These are phyloP conservation scores for Melipona beecheii DNA, from an alignment of 2,888 invertebrate species.

Conservation along the genomic window DNA sequence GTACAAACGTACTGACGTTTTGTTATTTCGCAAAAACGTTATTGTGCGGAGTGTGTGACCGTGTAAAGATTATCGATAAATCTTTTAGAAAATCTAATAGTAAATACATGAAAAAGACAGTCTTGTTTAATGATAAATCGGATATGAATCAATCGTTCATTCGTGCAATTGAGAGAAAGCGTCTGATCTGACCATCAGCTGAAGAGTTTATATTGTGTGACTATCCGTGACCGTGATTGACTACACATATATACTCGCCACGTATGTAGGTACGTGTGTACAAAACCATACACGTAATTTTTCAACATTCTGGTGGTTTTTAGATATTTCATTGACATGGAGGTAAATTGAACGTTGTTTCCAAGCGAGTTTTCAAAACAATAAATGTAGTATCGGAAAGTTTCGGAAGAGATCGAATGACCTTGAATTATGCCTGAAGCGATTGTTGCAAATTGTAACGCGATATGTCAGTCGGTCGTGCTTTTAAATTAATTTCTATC, in stretches of 20 bases:
- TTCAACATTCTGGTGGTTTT: constrained; percentile 52
- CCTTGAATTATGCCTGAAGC: constrained; percentile 69
- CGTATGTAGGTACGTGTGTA: constrained; percentile 39
- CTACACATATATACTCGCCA: constrained; percentile 34
- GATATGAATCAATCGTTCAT: background rate
- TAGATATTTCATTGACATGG: constrained; percentile 69
- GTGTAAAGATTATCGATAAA: constrained; percentile 9
- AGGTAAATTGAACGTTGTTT: constrained; percentile 63
- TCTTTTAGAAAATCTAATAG: background rate
- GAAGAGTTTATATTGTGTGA: background rate
- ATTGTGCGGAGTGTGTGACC: constrained; percentile 18
- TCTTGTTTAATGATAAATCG: background rate
- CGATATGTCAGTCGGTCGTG: constrained; percentile 73
- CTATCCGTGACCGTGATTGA: constrained; percentile 32
- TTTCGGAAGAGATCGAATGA: constrained; percentile 57
- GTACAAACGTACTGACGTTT: constrained; percentile 43
- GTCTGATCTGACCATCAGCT: constrained; percentile 3
- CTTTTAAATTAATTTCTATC: constrained; percentile 54
- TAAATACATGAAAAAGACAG: constrained; percentile 4
- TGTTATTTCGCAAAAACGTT: constrained; percentile 45
- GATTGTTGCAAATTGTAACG: constrained; percentile 72
- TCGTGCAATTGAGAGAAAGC: background rate
- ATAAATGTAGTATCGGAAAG: constrained; percentile 10
- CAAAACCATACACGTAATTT: constrained; percentile 7
- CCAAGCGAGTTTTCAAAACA: background rate